phyloP scores from a whole-genome alignment of 1,140 invertebrate species.

The Thaumatotibia leucotreta region DNA sequence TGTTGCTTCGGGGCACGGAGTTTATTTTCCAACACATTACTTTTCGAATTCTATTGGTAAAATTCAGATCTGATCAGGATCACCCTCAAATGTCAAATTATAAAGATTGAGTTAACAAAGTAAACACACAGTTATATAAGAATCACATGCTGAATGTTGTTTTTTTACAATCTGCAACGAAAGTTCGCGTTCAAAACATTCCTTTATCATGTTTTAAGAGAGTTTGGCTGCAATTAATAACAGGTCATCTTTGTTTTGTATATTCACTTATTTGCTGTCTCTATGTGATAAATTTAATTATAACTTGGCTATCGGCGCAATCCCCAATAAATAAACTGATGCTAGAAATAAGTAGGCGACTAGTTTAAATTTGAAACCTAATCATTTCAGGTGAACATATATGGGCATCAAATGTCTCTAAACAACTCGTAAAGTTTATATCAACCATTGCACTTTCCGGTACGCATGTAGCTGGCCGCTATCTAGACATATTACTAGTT shows the following conservation, averaged over 20 bases:
- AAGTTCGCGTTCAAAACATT: neutral
- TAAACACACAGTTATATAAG: neutral
- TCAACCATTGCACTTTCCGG: constrained; percentile 24
- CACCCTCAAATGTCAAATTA: too few relatives aligned
- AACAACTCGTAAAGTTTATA: neutral
- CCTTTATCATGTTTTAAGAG: neutral
- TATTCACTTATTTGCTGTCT: neutral
- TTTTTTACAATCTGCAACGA: neutral
- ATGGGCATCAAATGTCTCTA: neutral
- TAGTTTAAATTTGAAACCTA: neutral
- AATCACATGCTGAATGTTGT: neutral
- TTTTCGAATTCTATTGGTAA: too few relatives aligned
- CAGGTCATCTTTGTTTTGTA: constrained; percentile 1
- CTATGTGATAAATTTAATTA: neutral
- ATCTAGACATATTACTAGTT: neutral
- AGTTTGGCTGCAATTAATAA: constrained; percentile 3
- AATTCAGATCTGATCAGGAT: too few relatives aligned
- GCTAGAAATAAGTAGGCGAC: neutral
- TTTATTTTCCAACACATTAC: too few relatives aligned
- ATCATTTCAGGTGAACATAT: neutral
- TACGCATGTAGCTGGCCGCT: neutral
- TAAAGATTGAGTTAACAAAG: neutral
- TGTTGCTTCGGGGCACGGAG: too few relatives aligned
- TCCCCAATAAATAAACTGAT: neutral
- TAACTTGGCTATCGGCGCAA: neutral